Base-by-base conservation (phyloP, 1,140 invertebrate genomes). In the Cydia pomonella region DNA sequence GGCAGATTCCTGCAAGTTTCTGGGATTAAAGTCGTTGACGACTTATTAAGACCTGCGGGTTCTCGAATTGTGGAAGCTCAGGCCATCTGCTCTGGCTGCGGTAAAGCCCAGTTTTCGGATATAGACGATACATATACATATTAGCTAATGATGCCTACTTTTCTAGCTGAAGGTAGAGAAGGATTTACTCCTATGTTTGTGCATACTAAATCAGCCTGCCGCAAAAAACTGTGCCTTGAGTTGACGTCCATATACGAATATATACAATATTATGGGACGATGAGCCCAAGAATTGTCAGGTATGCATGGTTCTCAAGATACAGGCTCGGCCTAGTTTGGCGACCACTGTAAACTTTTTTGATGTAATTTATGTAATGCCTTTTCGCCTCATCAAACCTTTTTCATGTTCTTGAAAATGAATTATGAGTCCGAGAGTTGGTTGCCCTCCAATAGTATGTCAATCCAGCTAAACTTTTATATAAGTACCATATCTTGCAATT, bases 1-100 rank as follows among this genome's bases (percentile, higher is more conserved):
- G 95, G 95, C 9, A 94, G 94, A 73, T 95, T 95, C 82, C 82
- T 95, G 53, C 95, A 95, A 86, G 87, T 94, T 62, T 94, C 95
- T 18, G 95, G 95, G 0, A 78, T 95, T 16, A 83, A 92, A 69
- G 93, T 95, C 0, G 82, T 82, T 6, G 95, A 94, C 77, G 92
- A 96, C 84, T 91, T 94, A 78, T 82, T 90, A 6, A 88, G 90
- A 79, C 87, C 86, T 0, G 77, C 86, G 0, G 94, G 94, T 12
- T 86, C 88, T 1, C 85, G 94, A 25, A 88, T 95, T 3, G 82
- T 93, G 2, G 86, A 87, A 18, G 93, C 93, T 2, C 86, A 93
- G 82, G 94, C 92, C 0, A 80, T 93, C 0, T 95, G 95, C 82
- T 88, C 89, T 2, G 79, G 87, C 7, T 96, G 95, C 80, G 76